Conservation (phyloP, 2,888 invertebrate species). For the Pogonocherus hispidulus region DNA sequence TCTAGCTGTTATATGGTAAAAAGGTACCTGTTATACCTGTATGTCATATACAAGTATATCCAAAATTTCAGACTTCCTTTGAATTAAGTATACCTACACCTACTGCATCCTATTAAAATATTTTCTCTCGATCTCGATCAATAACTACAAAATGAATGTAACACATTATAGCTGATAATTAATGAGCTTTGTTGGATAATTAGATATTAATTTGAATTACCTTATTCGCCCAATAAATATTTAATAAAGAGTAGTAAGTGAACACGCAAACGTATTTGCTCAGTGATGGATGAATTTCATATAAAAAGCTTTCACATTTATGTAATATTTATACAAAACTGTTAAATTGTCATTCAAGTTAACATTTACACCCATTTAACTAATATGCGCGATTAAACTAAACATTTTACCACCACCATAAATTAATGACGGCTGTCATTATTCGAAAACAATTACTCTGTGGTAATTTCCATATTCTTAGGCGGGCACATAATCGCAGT, state of each 20-base stretch:
- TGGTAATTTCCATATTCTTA: constrained; percentile 55
- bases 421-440: constrained; percentile 53
- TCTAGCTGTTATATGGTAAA: too few relatives aligned
- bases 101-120: too few relatives aligned
- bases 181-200: background rate
- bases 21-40: too few relatives aligned
- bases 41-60: too few relatives aligned
- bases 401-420: constrained; percentile 55
- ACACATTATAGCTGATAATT: constrained; percentile 10
- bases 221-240: constrained; percentile 14
- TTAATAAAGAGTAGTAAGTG: constrained; percentile 13
- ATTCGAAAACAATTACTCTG: constrained; percentile 53
- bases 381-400: constrained; percentile 48
- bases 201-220: constrained; percentile 13
- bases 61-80: too few relatives aligned
- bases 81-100: too few relatives aligned
- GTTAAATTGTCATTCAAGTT: constrained; percentile 42
- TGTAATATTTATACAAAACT: constrained; percentile 44
- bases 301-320: constrained; percentile 28
- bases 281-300: constrained; percentile 13
- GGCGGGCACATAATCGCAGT: constrained; percentile 44
- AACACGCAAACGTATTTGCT: constrained; percentile 18
- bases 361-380: constrained; percentile 44
- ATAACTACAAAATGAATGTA: constrained; percentile 11
- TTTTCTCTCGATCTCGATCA: too few relatives aligned